Evolutionary conservation across 2,888 invertebrate species (phyloP).

Genomic region (Poecilobothrus nobilitatus): DNA sequence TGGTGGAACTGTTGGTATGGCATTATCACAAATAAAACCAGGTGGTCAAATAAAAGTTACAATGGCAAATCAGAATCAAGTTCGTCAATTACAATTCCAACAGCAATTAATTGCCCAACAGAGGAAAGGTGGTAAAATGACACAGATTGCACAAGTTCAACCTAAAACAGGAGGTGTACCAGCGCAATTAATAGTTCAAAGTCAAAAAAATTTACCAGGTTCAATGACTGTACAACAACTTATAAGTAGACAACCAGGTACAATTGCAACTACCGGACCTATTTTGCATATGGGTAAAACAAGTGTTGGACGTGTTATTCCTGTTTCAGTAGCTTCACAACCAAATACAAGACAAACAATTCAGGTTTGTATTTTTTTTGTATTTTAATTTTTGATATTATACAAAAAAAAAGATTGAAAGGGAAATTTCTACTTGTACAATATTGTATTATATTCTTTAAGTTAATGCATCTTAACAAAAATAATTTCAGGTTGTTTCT

Average conservation of each 20-base stretch:
- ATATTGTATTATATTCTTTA: conserved; percentile 12
- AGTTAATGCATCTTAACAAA: neutral
- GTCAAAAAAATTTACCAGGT: conserved; percentile 48
- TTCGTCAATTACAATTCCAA: conserved; percentile 56
- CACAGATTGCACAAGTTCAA: conserved; percentile 43
- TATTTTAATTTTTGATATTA: no score
- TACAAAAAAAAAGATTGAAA: conserved; percentile 9
- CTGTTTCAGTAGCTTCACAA: conserved; percentile 53
- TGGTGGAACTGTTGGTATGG: conserved; percentile 39
- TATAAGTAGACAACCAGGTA: conserved; percentile 50
- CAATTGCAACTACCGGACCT: conserved; percentile 43
- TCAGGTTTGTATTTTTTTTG: conserved; percentile 38
- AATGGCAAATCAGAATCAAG: conserved; percentile 54
- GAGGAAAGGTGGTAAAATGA: conserved; percentile 55
- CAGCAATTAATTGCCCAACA: conserved; percentile 49
- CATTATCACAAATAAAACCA: conserved; percentile 41
- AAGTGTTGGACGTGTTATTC: conserved; percentile 56
- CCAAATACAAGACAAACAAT: conserved; percentile 50
- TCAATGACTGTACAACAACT: conserved; percentile 66
- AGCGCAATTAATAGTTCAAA: conserved; percentile 64
- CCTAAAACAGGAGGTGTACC: conserved; percentile 47
- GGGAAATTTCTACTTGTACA: conserved; percentile 12
- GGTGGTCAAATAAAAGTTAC: conserved; percentile 46
- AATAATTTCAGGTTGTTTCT: conserved; percentile 47
- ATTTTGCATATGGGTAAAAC: conserved; percentile 53